Percentiles rank a stretch among this genome's conserved stretches.
Evolutionary conservation across 2,888 invertebrate genomes (phyloP).

Genomic region (Acrobasis repandana): DNA sequence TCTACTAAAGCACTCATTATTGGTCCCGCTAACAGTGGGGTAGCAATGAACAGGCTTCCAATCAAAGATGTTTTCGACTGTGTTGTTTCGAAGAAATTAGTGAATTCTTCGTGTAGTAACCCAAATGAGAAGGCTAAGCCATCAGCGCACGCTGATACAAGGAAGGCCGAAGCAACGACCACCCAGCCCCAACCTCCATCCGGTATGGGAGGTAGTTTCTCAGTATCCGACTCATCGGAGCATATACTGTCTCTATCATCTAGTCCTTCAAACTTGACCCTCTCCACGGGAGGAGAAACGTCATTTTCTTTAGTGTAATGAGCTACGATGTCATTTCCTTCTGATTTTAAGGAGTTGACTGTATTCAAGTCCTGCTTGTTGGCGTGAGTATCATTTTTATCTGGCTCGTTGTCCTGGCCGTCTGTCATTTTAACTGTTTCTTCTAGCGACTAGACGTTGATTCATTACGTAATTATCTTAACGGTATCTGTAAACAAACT

Average conservation of each 20-base stretch:
- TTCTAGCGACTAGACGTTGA: slow-evolving; percentile 6
- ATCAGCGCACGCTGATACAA: slow-evolving; percentile 95
- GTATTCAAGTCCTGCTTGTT: slow-evolving; percentile 56
- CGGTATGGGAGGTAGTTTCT: slow-evolving; percentile 84
- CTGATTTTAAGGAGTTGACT: slow-evolving; percentile 66
- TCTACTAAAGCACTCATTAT: slow-evolving; percentile 93
- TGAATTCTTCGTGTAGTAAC: slow-evolving; percentile 91
- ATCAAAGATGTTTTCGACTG: slow-evolving; percentile 94
- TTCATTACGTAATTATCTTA: slow-evolving; percentile 14
- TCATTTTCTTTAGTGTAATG: slow-evolving; percentile 46
- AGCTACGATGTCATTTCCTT: slow-evolving; percentile 47
- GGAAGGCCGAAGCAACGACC: slow-evolving; percentile 91
- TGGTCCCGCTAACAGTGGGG: slow-evolving; percentile 92
- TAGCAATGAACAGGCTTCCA: slow-evolving; percentile 93
- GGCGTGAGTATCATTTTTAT: background rate
- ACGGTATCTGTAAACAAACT: background rate
- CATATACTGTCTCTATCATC: slow-evolving; percentile 72
- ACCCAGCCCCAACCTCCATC: slow-evolving; percentile 96
- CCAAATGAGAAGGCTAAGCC: slow-evolving; percentile 97
- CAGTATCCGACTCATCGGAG: slow-evolving; percentile 58
- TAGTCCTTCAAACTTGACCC: slow-evolving; percentile 74
- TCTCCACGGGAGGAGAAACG: slow-evolving; percentile 54
- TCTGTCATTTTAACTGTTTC: slow-evolving; percentile 24
- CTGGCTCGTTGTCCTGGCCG: slow-evolving; percentile 27
- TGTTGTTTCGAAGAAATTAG: slow-evolving; percentile 89